These are phyloP conservation scores for Apis laboriosa DNA, from an alignment of 1,140 invertebrate genomes.

Conservation along the genomic window DNA sequence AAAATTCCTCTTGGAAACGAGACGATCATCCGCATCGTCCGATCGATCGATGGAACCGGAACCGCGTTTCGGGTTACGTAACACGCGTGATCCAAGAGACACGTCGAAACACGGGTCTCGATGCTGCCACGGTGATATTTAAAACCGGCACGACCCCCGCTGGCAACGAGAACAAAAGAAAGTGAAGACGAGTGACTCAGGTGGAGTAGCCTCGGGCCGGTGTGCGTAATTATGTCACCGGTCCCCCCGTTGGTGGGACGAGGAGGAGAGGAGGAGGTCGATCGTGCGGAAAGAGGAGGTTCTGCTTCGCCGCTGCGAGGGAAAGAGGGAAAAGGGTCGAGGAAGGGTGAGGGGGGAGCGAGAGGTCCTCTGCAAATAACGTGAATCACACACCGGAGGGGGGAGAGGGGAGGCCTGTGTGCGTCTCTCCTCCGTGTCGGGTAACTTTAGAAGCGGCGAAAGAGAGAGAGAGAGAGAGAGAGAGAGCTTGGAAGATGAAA, in stretches of 20 bases:
- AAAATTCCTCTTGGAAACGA: background rate
- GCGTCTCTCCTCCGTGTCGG: slow-evolving; percentile 3
- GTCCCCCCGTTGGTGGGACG: slow-evolving; percentile 44
- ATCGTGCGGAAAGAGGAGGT: slow-evolving; percentile 46
- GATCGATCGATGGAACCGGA: slow-evolving; percentile 26
- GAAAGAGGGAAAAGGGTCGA: background rate
- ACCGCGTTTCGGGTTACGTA: slow-evolving; percentile 31
- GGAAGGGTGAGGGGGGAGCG: slow-evolving; percentile 22
- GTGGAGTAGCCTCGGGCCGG: slow-evolving; percentile 59
- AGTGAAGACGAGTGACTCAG: slow-evolving; percentile 68
- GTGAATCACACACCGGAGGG: background rate
- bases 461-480: background rate
- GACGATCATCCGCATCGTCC: background rate
- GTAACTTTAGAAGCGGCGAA: slow-evolving; percentile 50
- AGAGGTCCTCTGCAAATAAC: slow-evolving; percentile 1
- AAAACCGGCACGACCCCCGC: slow-evolving; percentile 17
- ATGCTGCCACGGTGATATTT: slow-evolving; percentile 21
- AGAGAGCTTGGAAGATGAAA: background rate
- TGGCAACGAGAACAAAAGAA: slow-evolving; percentile 56
- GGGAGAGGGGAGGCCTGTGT: background rate
- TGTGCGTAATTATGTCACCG: slow-evolving; percentile 73
- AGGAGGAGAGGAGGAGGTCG: slow-evolving; percentile 14
- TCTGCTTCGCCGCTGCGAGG: background rate
- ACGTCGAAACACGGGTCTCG: slow-evolving; percentile 3
- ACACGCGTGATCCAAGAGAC: slow-evolving; percentile 39